Conservation (phyloP, 2,888 invertebrate species). For the Leuctra nigra region DNA sequence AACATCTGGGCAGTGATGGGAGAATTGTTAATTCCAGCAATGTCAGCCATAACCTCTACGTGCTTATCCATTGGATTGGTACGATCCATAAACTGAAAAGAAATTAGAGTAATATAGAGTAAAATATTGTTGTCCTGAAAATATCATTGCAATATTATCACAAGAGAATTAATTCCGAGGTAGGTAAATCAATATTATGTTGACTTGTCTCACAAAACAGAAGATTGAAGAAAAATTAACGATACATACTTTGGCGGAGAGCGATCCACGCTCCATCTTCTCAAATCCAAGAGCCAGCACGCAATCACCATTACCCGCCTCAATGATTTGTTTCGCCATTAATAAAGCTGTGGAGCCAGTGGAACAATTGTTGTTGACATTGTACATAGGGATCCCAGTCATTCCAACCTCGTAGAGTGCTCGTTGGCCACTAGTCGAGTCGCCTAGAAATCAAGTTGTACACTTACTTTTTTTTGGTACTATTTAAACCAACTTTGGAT, state of each 20-base stretch:
- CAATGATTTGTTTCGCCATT: slow-evolving; percentile 87
- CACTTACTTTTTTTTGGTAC: too few relatives aligned
- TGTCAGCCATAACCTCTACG: slow-evolving; percentile 74
- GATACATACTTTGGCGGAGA: slow-evolving; percentile 58
- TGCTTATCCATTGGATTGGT: slow-evolving; percentile 88
- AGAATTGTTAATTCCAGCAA: slow-evolving; percentile 69
- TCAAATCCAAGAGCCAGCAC: slow-evolving; percentile 94
- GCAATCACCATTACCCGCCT: slow-evolving; percentile 80
- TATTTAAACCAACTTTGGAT: too few relatives aligned
- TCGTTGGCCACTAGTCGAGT: slow-evolving; percentile 92
- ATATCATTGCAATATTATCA: too few relatives aligned
- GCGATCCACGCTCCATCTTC: slow-evolving; percentile 93
- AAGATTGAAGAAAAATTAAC: too few relatives aligned
- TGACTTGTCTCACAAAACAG: too few relatives aligned
- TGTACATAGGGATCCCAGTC: slow-evolving; percentile 95
- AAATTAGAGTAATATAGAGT: neutral
- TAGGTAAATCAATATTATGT: too few relatives aligned
- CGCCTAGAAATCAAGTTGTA: too few relatives aligned
- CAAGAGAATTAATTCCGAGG: too few relatives aligned
- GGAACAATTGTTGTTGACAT: slow-evolving; percentile 98
- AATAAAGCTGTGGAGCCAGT: slow-evolving; percentile 91
- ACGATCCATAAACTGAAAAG: slow-evolving; percentile 61
- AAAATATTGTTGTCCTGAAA: too few relatives aligned
- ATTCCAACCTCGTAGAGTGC: slow-evolving; percentile 91
- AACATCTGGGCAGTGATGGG: slow-evolving; percentile 94